Evolutionary conservation across 2,888 invertebrate genomes (phyloP), one percentile per base, ranked within the genome.

Genomic region (Sceliomorpha sp.): DNA sequence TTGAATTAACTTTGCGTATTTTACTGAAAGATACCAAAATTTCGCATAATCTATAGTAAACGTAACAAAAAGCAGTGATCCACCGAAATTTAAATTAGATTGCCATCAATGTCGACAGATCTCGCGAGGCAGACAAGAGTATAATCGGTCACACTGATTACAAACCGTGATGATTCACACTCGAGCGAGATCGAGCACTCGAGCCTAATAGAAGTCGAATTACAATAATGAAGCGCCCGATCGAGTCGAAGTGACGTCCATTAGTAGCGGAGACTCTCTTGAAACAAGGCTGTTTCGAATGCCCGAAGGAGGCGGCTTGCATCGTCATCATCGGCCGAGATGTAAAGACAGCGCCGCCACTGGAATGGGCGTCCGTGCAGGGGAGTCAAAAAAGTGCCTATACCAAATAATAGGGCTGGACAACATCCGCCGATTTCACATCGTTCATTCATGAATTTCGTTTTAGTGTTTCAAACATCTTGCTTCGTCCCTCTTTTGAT

Each of bases 291-390:
- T 58, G 64, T 64, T 64, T 68, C 68, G 66, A 60, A 69, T 67
- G 55, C 51, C 34, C 15, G 47, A 68, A 72, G 59, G 58, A 67
- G 69, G 68, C 69, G 72, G 70, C 68, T 75, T 83, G 88, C 88
- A 86, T 76, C 82, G 88, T 88, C 88, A 87, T 85, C 84, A 77
- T 77, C 78, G 80, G 75, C 53, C 59, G 58, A 72, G 72, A 71
- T 82, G 86, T 87, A 88, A 88, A 86, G 88, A 85, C 83, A 85
- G 79, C 79, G 82, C 82, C 83, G 85, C 82, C 81, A 79, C 79
- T 75, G 78, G 77, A 73, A 74, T 72, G 70, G 68, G 73, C 70
- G 68, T 63, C 59, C 73, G 67, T 56, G 73, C 72, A 64, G 59
- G 62, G 87, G 84, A 68, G 63, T 44, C 59, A 58, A 80, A 84